A percentile compares a stretch with the other conserved stretches of the same genome.
Evolutionary conservation across 2,113 vertebrate genomes (phyloP).

Genomic region (Calypte anna): DNA sequence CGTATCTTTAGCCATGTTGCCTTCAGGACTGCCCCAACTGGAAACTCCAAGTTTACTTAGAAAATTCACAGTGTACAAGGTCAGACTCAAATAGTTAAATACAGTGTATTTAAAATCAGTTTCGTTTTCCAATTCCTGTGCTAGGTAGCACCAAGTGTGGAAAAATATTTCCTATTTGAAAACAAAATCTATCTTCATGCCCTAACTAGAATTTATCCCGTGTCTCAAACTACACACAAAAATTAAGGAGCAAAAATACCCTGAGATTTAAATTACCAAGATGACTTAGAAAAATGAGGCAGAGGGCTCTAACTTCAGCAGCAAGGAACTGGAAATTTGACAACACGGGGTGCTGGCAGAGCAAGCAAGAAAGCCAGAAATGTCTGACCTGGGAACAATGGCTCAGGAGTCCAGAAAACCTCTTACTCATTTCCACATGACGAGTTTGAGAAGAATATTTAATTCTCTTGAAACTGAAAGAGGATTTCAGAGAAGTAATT

Average conservation of each 20-base stretch:
- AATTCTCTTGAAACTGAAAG: constrained; percentile 23
- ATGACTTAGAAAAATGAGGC: background rate
- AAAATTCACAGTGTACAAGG: background rate
- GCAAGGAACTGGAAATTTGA: background rate
- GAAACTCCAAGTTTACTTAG: background rate
- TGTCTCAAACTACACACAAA: background rate
- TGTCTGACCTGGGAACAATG: background rate
- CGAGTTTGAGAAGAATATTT: background rate
- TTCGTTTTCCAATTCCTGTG: background rate
- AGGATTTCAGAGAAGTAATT: constrained; percentile 7
- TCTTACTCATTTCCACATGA: background rate
- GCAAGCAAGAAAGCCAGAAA: background rate
- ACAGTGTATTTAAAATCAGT: background rate
- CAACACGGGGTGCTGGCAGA: background rate
- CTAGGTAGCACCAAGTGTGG: background rate
- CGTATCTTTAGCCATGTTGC: background rate
- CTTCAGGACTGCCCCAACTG: background rate
- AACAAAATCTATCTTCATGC: background rate
- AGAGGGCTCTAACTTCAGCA: background rate
- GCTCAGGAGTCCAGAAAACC: background rate
- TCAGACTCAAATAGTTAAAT: background rate
- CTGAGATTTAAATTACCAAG: background rate
- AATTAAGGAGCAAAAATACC: background rate
- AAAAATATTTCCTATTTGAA: background rate
- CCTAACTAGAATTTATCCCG: background rate